Percentiles rank a stretch among this genome's conserved stretches.
These are phyloP conservation scores for Cebidichthys violaceus DNA, from an alignment of 2,113 vertebrate species.

Conservation along the genomic window DNA sequence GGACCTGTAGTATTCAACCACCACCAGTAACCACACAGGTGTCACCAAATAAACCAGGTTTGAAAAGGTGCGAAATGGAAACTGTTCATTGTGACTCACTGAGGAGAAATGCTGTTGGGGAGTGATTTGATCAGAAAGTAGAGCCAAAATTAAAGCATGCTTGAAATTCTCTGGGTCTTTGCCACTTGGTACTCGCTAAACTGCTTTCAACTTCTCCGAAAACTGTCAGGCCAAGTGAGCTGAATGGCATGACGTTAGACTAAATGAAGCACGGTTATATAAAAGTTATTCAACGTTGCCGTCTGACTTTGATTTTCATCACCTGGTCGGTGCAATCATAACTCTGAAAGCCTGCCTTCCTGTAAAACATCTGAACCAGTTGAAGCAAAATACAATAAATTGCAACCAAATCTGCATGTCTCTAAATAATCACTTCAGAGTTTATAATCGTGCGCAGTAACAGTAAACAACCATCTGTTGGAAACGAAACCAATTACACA, in stretches of 20 bases:
- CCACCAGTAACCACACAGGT: background rate
- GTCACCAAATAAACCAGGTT: background rate
- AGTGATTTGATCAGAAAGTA: slow-evolving; percentile 41
- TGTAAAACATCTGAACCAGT: slow-evolving; percentile 56
- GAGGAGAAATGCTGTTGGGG: slow-evolving; percentile 28
- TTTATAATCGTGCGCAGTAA: slow-evolving; percentile 50
- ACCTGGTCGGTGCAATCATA: slow-evolving; percentile 11
- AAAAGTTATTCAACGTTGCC: slow-evolving; percentile 27
- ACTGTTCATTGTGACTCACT: slow-evolving; percentile 4
- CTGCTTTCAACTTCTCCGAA: slow-evolving; percentile 11
- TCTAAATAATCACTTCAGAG: slow-evolving; percentile 40
- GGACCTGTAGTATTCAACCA: background rate
- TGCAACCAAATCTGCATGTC: slow-evolving; percentile 47
- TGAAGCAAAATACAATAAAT: slow-evolving; percentile 33
- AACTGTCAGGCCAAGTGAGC: slow-evolving; percentile 15
- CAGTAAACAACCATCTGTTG: slow-evolving; percentile 44
- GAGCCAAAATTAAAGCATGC: slow-evolving; percentile 21
- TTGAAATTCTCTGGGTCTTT: slow-evolving; percentile 38
- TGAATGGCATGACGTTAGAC: slow-evolving; percentile 4
- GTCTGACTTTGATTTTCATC: slow-evolving; percentile 36
- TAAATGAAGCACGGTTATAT: slow-evolving; percentile 20
- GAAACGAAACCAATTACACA: slow-evolving; percentile 63
- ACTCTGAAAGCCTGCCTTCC: slow-evolving; percentile 23
- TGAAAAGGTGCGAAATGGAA: background rate
- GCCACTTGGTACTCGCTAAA: slow-evolving; percentile 16